These are phyloP conservation scores for Philypnodon macrostomus DNA, from an alignment of 2,797 vertebrate species.

Conservation along the genomic window DNA sequence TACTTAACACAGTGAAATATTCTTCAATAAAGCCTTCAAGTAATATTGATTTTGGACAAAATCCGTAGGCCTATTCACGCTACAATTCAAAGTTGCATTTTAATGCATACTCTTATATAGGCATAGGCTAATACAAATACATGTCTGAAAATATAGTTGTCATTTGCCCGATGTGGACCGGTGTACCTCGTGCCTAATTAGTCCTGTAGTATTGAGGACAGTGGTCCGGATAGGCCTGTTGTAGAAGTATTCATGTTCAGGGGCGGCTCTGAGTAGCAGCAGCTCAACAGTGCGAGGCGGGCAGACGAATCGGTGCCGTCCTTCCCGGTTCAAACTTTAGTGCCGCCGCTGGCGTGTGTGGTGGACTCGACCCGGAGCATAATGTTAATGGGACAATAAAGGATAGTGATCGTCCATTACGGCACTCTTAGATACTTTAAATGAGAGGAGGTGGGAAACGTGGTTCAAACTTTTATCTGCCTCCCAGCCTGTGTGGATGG, in stretches of 20 bases:
- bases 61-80: too few relatives aligned
- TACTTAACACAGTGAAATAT: too few relatives aligned
- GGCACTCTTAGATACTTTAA: slow-evolving; percentile 4
- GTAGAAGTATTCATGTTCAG: slow-evolving; percentile 51
- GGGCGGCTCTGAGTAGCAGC: slow-evolving; percentile 49
- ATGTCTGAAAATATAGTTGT: not conserved
- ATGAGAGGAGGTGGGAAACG: slow-evolving; percentile 36
- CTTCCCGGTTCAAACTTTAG: slow-evolving; percentile 37
- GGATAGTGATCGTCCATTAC: not conserved
- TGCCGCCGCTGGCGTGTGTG: slow-evolving; percentile 6
- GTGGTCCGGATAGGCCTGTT: slow-evolving; percentile 39
- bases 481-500: slow-evolving; percentile 54
- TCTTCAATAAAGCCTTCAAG: too few relatives aligned
- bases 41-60: too few relatives aligned
- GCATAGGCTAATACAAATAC: not conserved
- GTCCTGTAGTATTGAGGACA: slow-evolving; percentile 3
- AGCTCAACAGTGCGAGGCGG: slow-evolving; percentile 54
- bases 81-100: too few relatives aligned
- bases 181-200: slow-evolving; percentile 9
- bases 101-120: too few relatives aligned
- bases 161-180: slow-evolving; percentile 27
- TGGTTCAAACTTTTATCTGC: slow-evolving; percentile 45
- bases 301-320: slow-evolving; percentile 51
- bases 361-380: slow-evolving; percentile 18
- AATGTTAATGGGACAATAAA: slow-evolving; percentile 25